Base-by-base conservation (phyloP, 2,888 invertebrate genomes). In the Deilephila elpenor region DNA sequence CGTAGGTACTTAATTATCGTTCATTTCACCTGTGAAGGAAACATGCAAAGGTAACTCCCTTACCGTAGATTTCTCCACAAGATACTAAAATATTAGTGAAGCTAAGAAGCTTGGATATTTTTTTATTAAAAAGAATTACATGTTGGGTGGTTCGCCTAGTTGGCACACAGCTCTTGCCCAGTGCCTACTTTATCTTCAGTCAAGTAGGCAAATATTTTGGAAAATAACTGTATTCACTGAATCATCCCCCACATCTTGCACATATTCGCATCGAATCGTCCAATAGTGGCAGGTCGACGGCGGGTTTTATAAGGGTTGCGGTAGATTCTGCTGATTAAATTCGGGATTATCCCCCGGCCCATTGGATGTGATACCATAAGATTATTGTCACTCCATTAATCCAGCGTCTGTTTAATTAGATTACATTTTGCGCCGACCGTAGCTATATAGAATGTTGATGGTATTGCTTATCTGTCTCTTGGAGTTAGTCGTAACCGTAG, bases 371-470 rank as follows among this genome's bases (percentile, higher is more conserved):
- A 86, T 83, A 87, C 89, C 85, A 84, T 89, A 89, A 93, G 91
- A 93, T 93, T 93, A 93, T 93, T 93, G 93, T 93, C 93, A 93
- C 92, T 87, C 91, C 92, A 93, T 92, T 93, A 92, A 93, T 91
- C 91, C 89, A 75, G 80, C 79, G 85, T 85, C 86, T 87, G 88
- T 90, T 91, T 91, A 92, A 92, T 93, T 92, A 93, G 87, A 91
- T 90, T 84, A 84, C 78, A 74, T 78, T 79, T 78, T 78, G 79
- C 75, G 76, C 60, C 73, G 67, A 20, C 11, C 25, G 20, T 34
- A 25, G 25, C 25, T 25, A 67, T 20, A 64, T 32, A 51, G 44
- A 74, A 73, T 76, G 74, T 78, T 78, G 75, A 75, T 79, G 76
- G 77, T 51, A 67, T 17, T 44, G 44, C 17, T 25, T 25, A 5